Conservation (phyloP, 2,113 vertebrate genomes). For the Ammodytes dubius region DNA sequence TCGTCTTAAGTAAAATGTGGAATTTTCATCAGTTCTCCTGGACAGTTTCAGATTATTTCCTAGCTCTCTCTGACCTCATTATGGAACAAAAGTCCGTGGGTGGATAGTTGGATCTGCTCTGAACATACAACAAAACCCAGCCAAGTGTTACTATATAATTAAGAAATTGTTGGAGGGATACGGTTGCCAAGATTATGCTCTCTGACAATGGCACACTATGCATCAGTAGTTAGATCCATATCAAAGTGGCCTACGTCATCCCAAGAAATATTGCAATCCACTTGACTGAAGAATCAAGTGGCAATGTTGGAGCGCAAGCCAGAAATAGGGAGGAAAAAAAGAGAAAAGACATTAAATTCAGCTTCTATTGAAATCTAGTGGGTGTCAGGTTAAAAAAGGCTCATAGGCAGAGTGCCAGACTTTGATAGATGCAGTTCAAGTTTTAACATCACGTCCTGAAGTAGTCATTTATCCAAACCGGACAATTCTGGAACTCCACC, state of each 20-base stretch:
- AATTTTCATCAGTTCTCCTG: slow-evolving; percentile 10
- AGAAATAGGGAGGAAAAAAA: slow-evolving; percentile 20
- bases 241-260: slow-evolving; percentile 60
- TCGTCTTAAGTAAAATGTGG: slow-evolving; percentile 23
- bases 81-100: slow-evolving; percentile 42
- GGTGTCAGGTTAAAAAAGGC: slow-evolving; percentile 65
- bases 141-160: slow-evolving; percentile 60
- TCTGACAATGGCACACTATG: slow-evolving; percentile 57
- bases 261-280: slow-evolving; percentile 43
- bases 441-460: slow-evolving; percentile 68
- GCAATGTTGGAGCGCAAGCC: slow-evolving; percentile 37
- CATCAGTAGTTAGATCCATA: slow-evolving; percentile 63
- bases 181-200: slow-evolving; percentile 57
- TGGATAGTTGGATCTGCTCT: slow-evolving; percentile 44
- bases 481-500: slow-evolving; percentile 70
- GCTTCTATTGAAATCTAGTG: slow-evolving; percentile 61
- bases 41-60: slow-evolving; percentile 42
- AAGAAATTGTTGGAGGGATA: slow-evolving; percentile 53
- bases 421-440: slow-evolving; percentile 73
- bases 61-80: slow-evolving; percentile 45
- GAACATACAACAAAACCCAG: slow-evolving; percentile 51
- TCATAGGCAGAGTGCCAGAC: slow-evolving; percentile 71
- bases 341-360: slow-evolving; percentile 40
- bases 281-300: slow-evolving; percentile 64
- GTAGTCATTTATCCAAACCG: slow-evolving; percentile 70